phyloP scores from a whole-genome alignment of 2,888 invertebrate species.

The Xestia xanthographa region DNA sequence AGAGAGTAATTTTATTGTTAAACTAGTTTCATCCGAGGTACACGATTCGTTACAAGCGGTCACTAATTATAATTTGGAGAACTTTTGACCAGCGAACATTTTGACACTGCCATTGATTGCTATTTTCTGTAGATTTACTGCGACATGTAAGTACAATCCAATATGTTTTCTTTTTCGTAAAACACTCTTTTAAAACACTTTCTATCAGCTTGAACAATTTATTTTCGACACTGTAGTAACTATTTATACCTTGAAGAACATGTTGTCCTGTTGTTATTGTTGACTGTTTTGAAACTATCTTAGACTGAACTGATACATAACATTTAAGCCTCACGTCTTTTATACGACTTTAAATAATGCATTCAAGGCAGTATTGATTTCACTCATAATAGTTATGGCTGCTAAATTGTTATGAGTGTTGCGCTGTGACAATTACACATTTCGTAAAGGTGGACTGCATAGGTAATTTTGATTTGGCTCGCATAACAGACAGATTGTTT shows the following conservation, averaged over 20 bases:
- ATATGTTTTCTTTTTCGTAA: not conserved
- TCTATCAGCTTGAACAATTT: not conserved
- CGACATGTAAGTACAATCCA: not conserved
- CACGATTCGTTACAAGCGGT: not conserved
- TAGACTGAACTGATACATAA: constrained; percentile 50
- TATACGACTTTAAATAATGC: constrained; percentile 52
- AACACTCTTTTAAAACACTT: not conserved
- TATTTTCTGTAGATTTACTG: no score
- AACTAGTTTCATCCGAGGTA: not conserved
- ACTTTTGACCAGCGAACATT: not conserved
- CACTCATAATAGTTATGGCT: constrained; percentile 37
- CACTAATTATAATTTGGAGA: not conserved
- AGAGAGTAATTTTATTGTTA: not conserved
- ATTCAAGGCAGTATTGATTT: constrained; percentile 63
- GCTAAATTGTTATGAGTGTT: constrained; percentile 26
- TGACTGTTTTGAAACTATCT: not conserved
- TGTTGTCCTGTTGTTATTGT: constrained; percentile 13
- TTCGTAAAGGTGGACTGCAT: constrained; percentile 20
- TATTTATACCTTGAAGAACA: constrained; percentile 53
- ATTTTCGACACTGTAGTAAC: not conserved
- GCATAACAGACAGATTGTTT: not conserved
- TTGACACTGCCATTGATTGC: not conserved
- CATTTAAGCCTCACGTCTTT: constrained; percentile 46
- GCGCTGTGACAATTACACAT: constrained; percentile 24
- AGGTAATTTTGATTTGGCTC: constrained; percentile 3